A percentile compares a stretch with the other conserved stretches of the same genome.
These are phyloP conservation scores for Scaptomyza hsui DNA, from an alignment of 1,140 invertebrate species.

Conservation along the genomic window DNA sequence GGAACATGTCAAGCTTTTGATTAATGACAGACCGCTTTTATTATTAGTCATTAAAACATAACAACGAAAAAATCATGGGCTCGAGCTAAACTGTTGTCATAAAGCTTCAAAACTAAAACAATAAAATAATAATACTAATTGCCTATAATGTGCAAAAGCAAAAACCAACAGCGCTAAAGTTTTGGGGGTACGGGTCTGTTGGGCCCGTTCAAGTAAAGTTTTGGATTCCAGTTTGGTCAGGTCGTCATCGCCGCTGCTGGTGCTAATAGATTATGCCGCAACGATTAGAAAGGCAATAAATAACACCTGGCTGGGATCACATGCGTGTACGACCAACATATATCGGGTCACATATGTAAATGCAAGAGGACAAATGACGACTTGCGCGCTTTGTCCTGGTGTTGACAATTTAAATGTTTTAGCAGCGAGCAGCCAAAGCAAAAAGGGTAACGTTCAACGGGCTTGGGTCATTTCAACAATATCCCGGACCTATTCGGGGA, in stretches of 20 bases:
- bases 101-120: conserved; percentile 66
- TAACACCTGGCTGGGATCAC: conserved; percentile 73
- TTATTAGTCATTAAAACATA: conserved; percentile 56
- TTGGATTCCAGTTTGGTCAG: conserved; percentile 15
- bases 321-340: conserved; percentile 56
- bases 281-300: conserved; percentile 82
- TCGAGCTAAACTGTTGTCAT: conserved; percentile 49
- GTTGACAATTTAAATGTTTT: conserved; percentile 76
- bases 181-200: not conserved
- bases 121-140: conserved; percentile 71
- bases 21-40: conserved; percentile 48
- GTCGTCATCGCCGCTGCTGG: conserved; percentile 28
- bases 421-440: conserved; percentile 15
- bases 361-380: conserved; percentile 41
- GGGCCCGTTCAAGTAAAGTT: not conserved
- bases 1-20: conserved; percentile 33
- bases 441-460: conserved; percentile 62
- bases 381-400: conserved; percentile 52
- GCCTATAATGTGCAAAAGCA: conserved; percentile 69
- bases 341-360: conserved; percentile 13
- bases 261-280: conserved; percentile 83
- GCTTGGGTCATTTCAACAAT: conserved; percentile 34
- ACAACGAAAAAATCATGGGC: conserved; percentile 18
- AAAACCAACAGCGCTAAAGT: conserved; percentile 20
- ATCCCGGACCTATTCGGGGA: conserved; percentile 26